phyloP scores from a whole-genome alignment of 2,113 vertebrate genomes.

The Mobula hypostoma region DNA sequence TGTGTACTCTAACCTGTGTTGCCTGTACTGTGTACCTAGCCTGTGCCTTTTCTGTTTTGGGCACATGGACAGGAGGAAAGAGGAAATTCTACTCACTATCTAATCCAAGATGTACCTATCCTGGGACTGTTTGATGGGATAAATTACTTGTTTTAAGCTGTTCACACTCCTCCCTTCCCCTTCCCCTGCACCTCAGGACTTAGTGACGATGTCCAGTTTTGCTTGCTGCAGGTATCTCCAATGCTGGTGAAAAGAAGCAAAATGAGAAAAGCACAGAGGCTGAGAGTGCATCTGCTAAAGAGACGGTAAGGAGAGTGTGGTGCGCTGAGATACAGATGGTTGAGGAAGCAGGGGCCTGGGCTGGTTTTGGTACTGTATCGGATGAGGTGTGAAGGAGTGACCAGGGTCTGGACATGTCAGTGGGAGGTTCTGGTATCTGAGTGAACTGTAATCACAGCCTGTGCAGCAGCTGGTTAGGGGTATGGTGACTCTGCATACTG shows the following conservation, averaged over 20 bases:
- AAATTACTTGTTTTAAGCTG: neutral
- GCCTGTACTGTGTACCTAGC: neutral
- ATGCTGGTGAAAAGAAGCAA: constrained; percentile 4
- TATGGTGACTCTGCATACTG: too few species aligned
- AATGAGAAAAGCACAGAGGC: neutral
- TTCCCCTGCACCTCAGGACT: too few species aligned
- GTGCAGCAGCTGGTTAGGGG: too few species aligned
- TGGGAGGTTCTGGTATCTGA: too few species aligned
- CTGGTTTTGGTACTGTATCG: too few species aligned
- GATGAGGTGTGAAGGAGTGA: too few species aligned
- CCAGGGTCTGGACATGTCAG: too few species aligned
- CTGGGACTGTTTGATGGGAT: too few species aligned
- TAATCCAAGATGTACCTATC: neutral
- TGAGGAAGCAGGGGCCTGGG: neutral
- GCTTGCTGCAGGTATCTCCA: neutral
- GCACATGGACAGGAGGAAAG: neutral
- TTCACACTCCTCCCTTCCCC: neutral
- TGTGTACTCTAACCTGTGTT: too few species aligned
- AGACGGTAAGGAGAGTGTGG: neutral
- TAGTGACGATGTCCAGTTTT: neutral
- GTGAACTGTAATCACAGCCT: too few species aligned
- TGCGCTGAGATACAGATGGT: neutral
- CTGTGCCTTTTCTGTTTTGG: neutral
- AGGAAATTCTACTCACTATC: neutral
- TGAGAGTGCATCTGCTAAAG: neutral